These are phyloP conservation scores for Semaprochilodus insignis DNA, from an alignment of 2,797 vertebrate species.

Conservation along the genomic window DNA sequence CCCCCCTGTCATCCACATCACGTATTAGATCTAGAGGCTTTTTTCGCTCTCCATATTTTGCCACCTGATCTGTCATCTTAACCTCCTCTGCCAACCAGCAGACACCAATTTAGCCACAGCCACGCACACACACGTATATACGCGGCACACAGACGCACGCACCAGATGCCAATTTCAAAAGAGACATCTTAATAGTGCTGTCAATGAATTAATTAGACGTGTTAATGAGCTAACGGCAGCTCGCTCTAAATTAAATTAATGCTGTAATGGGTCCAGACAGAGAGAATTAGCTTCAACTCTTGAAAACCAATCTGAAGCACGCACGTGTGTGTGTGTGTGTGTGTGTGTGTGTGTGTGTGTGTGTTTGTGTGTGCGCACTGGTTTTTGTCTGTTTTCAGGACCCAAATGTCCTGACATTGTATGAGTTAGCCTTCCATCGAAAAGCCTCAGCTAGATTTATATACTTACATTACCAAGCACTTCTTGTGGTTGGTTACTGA, in stretches of 20 bases:
- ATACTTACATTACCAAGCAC: too few relatives aligned
- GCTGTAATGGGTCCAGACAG: slow-evolving; percentile 99
- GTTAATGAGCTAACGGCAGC: slow-evolving; percentile 99
- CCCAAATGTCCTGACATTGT: neutral
- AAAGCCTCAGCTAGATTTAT: neutral
- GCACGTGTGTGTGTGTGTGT: slow-evolving; percentile 19
- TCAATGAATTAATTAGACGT: slow-evolving; percentile 99
- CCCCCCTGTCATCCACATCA: slow-evolving; percentile 55
- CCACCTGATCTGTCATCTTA: slow-evolving; percentile 57
- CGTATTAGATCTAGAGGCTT: slow-evolving; percentile 68
- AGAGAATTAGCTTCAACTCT: slow-evolving; percentile 99
- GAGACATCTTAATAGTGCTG: slow-evolving; percentile 99
- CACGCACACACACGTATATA: slow-evolving; percentile 20
- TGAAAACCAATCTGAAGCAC: slow-evolving; percentile 99
- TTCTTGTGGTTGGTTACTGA: too few relatives aligned
- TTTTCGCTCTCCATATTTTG: slow-evolving; percentile 80
- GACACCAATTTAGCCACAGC: slow-evolving; percentile 32
- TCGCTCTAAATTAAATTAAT: slow-evolving; percentile 99
- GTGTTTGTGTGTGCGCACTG: slow-evolving; percentile 71
- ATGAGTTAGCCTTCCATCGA: neutral
- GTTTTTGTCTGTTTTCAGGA: neutral
- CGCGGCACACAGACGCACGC: slow-evolving; percentile 31
- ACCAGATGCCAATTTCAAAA: slow-evolving; percentile 90
- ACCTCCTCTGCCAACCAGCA: slow-evolving; percentile 51
- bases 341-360: slow-evolving; percentile 74